Conservation (phyloP, 2,797 vertebrate species). For the Triplophysa bombifrons region DNA sequence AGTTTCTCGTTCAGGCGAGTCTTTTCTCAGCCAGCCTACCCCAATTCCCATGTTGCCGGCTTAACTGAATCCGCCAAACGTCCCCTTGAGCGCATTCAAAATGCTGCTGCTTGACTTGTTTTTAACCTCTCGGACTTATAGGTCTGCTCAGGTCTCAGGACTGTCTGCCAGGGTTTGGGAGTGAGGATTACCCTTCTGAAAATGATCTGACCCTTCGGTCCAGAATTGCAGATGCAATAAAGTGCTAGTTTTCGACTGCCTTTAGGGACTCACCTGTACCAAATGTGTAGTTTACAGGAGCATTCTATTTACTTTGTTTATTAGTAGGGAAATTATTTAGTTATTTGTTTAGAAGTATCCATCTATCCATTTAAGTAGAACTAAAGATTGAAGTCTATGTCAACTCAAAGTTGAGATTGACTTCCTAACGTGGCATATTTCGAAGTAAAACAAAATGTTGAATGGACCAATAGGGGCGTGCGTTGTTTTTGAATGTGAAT, state of each 20-base stretch:
- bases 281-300: neutral
- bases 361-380: neutral
- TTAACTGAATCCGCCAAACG: slow-evolving; percentile 1
- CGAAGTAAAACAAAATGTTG: too few species aligned
- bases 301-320: neutral
- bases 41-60: neutral
- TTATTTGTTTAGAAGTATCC: neutral
- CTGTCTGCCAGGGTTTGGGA: neutral
- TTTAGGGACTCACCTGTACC: neutral
- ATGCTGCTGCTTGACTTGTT: slow-evolving; percentile 34
- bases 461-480: too few species aligned
- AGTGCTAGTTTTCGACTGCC: neutral
- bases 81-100: neutral
- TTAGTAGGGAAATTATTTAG: neutral
- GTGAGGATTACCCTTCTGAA: neutral
- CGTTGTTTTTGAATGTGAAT: too few species aligned
- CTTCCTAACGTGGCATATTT: too few species aligned
- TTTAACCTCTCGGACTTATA: slow-evolving; percentile 26
- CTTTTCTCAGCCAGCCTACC: slow-evolving; percentile 11
- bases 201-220: neutral
- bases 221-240: slow-evolving; percentile 19
- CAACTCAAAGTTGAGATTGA: too few species aligned
- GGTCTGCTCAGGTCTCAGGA: slow-evolving; percentile 17
- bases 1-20: slow-evolving; percentile 1
- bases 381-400: too few species aligned